Evolutionary conservation across 2,888 invertebrate genomes (phyloP), one percentile per base, ranked within the genome.

Genomic region (Actias luna): DNA sequence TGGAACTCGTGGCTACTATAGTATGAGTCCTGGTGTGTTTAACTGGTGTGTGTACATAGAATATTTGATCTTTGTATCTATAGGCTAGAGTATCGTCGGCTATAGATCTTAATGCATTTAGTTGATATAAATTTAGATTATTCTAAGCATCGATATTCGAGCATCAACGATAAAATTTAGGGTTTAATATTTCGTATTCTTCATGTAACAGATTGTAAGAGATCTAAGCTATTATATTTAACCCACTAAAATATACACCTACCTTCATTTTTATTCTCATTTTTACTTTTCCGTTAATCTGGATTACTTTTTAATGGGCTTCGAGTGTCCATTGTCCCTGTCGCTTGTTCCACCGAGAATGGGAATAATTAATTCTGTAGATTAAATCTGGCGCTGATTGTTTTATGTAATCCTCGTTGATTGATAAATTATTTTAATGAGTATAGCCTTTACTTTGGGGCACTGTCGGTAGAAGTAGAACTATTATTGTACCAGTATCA

Each of bases 291-390:
- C 46, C 25, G 22, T 50, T 50, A 50, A 50, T 50, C 46, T 50
- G 46, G 46, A 50, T 50, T 50, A 50, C 46, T 50, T 50, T 46
- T 50, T 50, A 50, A 50, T 50, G 46, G 46, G 46, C 22, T 50
- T 25, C 22, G 46, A 50, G 46, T 50, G 25, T 50, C 46, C 46
- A 50, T 50, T 50, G 46, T 50, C 46, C 46, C 25, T 10, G 22
- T 25, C 46, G 46, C 12, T 50, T 50, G 46, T 50, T 50, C 46
- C 22, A 50, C 10, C 46, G 22, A 50, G 46, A 50, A 50, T 50
- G 46, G 46, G 46, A 50, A 25, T 50, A 50, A 50, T 50, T 50
- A 50, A 50, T 50, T 50, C 8, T 10, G 46, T 50, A 25, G 46
- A 50, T 50, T 50, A 50, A 50, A 50, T 22, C 46, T 25, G 46